Evolutionary conservation across 1,140 invertebrate genomes (phyloP).

Genomic region (Eumeta japonica): DNA sequence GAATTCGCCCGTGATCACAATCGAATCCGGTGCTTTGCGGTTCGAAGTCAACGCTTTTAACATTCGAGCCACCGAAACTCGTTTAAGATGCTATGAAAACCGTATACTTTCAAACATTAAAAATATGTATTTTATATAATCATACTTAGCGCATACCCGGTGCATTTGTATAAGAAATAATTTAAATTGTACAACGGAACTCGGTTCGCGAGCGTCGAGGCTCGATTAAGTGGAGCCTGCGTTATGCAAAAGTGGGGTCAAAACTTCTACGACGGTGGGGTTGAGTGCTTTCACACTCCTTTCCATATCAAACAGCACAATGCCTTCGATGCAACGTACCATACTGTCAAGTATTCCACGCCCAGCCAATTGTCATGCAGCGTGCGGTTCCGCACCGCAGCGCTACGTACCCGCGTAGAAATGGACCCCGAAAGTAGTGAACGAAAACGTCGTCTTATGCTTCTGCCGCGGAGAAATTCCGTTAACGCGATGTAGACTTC

Average conservation of each 20-base stretch:
- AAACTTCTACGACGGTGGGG: constrained; percentile 38
- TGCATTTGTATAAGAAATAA: too few species aligned
- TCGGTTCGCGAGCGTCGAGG: too few species aligned
- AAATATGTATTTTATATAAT: too few species aligned
- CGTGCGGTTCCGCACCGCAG: constrained; percentile 7
- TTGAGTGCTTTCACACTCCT: constrained; percentile 41
- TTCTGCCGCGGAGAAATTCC: constrained; percentile 18
- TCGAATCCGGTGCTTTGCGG: too few species aligned
- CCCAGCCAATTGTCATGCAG: constrained; percentile 23
- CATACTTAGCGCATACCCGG: too few species aligned
- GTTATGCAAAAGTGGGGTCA: constrained; percentile 34
- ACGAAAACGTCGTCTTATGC: constrained; percentile 15
- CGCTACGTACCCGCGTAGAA: constrained; percentile 33
- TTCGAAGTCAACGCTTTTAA: too few species aligned
- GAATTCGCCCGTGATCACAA: too few species aligned
- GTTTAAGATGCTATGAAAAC: too few species aligned
- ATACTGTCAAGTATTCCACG: constrained; percentile 37
- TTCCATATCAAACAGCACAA: constrained; percentile 31
- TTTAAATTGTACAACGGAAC: too few species aligned
- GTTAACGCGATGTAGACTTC: constrained; percentile 24
- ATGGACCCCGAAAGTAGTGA: constrained; percentile 44
- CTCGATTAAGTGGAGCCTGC: too few species aligned
- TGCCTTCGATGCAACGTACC: constrained; percentile 27
- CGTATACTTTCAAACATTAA: too few species aligned
- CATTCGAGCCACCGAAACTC: too few species aligned